phyloP scores from a whole-genome alignment of 2,113 vertebrate species.

The Vimba vimba region DNA sequence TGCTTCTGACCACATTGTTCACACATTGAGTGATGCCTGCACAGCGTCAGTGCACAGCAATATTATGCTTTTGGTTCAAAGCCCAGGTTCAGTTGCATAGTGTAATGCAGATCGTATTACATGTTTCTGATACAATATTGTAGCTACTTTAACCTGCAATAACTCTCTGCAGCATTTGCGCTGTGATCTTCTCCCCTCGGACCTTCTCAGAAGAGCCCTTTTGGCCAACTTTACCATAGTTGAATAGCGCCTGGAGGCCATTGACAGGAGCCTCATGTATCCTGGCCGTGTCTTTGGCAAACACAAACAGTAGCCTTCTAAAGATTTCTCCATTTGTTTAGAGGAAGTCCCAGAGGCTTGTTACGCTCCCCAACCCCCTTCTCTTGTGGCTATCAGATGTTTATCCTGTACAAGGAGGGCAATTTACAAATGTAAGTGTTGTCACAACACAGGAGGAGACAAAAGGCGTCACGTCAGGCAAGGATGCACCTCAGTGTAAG shows the following conservation, averaged over 20 bases:
- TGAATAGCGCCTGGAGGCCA: constrained; percentile 39
- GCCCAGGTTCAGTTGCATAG: constrained; percentile 34
- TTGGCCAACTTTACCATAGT: constrained; percentile 9
- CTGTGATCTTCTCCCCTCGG: neutral
- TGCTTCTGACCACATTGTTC: constrained; percentile 49
- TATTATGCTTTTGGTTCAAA: constrained; percentile 35
- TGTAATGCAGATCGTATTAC: constrained; percentile 16
- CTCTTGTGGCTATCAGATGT: constrained; percentile 56
- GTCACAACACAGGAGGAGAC: constrained; percentile 52
- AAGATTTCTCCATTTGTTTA: constrained; percentile 57
- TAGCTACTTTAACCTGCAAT: constrained; percentile 28
- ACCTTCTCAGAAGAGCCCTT: neutral
- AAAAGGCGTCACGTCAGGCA: constrained; percentile 51
- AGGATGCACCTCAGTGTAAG: constrained; percentile 33
- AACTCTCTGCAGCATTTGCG: constrained; percentile 22
- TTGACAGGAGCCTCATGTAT: constrained; percentile 48
- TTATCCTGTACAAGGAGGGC: constrained; percentile 50
- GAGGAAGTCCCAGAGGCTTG: constrained; percentile 50
- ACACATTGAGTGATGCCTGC: constrained; percentile 51
- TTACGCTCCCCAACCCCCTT: constrained; percentile 42
- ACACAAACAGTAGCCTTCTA: constrained; percentile 55
- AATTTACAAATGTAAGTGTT: constrained; percentile 60
- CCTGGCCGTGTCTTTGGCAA: constrained; percentile 51
- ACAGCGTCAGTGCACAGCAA: constrained; percentile 33
- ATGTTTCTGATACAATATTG: constrained; percentile 9